Conservation (phyloP, 2,113 vertebrate species). For the Edolisoma coerulescens region DNA sequence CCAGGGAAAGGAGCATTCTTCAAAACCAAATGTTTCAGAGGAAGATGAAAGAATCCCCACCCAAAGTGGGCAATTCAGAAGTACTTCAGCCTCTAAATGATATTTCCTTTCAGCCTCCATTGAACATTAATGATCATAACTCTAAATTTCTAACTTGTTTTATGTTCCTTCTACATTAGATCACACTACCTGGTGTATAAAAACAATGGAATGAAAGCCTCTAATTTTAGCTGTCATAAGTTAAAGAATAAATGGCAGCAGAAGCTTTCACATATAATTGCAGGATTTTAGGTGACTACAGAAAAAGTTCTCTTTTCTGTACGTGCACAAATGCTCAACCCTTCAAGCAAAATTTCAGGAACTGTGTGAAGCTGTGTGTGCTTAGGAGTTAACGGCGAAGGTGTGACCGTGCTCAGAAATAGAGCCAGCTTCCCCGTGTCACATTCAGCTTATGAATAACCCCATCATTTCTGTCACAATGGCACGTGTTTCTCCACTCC, state of each 20-base stretch:
- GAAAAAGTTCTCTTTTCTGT: not conserved
- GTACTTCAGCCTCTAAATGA: not conserved
- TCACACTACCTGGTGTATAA: slow-evolving; percentile 23
- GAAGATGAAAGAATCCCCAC: not conserved
- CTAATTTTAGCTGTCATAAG: slow-evolving; percentile 56
- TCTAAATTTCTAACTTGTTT: slow-evolving; percentile 17
- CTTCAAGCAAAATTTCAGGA: not conserved
- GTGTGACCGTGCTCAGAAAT: slow-evolving; percentile 10
- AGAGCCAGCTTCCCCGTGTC: not conserved
- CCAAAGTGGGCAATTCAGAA: not conserved
- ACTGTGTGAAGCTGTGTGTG: not conserved
- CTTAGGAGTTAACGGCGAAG: slow-evolving; percentile 10
- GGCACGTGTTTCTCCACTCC: slow-evolving; percentile 20
- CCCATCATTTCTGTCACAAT: slow-evolving; percentile 25
- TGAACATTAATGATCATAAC: not conserved
- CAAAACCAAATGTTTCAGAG: not conserved
- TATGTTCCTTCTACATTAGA: slow-evolving; percentile 24
- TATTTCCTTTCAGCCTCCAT: not conserved
- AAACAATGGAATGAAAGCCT: slow-evolving; percentile 56
- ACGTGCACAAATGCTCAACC: not conserved
- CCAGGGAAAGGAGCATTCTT: not conserved
- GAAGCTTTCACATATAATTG: slow-evolving; percentile 19
- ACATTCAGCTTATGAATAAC: slow-evolving; percentile 44
- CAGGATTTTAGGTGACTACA: slow-evolving; percentile 24
- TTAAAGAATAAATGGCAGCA: slow-evolving; percentile 41